Percentiles rank a stretch among this genome's conserved stretches.
phyloP scores from a whole-genome alignment of 2,113 vertebrate genomes.

The Peucedramus taeniatus region DNA sequence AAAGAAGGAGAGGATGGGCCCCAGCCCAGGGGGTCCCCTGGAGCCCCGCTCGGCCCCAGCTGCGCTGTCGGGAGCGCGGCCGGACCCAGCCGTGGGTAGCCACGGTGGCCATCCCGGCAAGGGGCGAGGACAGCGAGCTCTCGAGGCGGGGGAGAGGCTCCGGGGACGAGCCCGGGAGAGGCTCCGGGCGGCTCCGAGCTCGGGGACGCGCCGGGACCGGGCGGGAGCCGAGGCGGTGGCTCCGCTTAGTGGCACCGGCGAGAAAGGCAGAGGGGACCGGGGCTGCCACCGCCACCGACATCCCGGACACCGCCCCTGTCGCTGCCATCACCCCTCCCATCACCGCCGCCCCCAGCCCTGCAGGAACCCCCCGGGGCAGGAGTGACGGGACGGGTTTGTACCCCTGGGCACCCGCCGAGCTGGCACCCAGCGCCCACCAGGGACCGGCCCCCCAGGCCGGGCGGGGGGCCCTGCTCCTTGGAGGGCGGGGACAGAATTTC shows the following conservation, averaged over 20 bases:
- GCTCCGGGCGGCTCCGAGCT: background rate
- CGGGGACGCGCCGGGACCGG: background rate
- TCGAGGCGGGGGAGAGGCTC: background rate
- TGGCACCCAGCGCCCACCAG: background rate
- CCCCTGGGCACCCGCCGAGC: background rate
- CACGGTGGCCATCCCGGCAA: background rate
- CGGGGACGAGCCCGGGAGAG: background rate
- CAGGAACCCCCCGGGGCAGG: background rate
- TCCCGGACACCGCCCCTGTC: background rate
- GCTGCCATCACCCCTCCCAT: background rate
- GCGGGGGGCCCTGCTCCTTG: accelerated
- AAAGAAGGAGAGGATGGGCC: background rate
- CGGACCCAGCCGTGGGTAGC: background rate
- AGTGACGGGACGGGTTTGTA: too few relatives aligned
- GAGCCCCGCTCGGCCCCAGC: background rate
- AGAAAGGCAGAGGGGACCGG: background rate
- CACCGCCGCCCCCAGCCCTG: background rate
- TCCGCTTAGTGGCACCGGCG: slow-evolving; percentile 9
- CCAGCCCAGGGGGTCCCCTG: background rate
- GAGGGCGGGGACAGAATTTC: background rate
- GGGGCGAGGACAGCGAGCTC: background rate
- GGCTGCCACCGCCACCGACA: background rate
- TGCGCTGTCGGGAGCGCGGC: background rate
- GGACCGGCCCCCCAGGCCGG: background rate
- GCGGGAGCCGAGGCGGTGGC: background rate